Percentiles rank a stretch among this genome's conserved stretches.
These are phyloP conservation scores for Arizona elegans DNA, from an alignment of 2,113 vertebrate genomes.

Conservation along the genomic window DNA sequence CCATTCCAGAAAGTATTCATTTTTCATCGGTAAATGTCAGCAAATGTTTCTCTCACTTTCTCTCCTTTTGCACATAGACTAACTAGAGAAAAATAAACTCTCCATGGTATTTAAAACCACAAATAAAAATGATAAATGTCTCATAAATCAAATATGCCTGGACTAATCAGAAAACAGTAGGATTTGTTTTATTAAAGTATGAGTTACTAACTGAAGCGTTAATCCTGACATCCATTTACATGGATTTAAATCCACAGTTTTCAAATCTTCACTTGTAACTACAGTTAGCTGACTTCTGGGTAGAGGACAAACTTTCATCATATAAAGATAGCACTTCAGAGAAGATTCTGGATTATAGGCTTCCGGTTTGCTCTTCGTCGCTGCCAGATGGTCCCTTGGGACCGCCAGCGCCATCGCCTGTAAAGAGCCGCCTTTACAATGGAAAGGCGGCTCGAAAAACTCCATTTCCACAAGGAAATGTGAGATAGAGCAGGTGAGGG, in stretches of 20 bases:
- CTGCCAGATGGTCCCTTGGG: no score
- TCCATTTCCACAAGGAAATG: no score
- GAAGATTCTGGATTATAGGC: not conserved
- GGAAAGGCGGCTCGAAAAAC: no score
- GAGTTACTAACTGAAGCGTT: not conserved
- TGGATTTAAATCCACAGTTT: not conserved
- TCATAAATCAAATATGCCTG: not conserved
- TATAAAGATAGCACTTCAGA: not conserved
- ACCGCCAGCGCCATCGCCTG: no score
- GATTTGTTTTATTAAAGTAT: not conserved
- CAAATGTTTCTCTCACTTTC: not conserved
- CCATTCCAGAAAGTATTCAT: not conserved
- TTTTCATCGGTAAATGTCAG: not conserved
- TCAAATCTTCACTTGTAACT: not conserved
- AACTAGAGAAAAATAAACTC: not conserved
- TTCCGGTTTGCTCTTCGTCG: no score
- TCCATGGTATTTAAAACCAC: not conserved
- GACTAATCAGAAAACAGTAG: not conserved
- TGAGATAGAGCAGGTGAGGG: no score
- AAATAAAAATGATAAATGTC: not conserved
- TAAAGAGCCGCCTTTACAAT: no score
- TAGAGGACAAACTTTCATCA: not conserved
- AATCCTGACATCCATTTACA: not conserved
- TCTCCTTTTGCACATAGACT: not conserved
- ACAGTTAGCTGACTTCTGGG: not conserved